Evolutionary conservation across 2,113 vertebrate species (phyloP).

Genomic region (Amblyornis subalaris): DNA sequence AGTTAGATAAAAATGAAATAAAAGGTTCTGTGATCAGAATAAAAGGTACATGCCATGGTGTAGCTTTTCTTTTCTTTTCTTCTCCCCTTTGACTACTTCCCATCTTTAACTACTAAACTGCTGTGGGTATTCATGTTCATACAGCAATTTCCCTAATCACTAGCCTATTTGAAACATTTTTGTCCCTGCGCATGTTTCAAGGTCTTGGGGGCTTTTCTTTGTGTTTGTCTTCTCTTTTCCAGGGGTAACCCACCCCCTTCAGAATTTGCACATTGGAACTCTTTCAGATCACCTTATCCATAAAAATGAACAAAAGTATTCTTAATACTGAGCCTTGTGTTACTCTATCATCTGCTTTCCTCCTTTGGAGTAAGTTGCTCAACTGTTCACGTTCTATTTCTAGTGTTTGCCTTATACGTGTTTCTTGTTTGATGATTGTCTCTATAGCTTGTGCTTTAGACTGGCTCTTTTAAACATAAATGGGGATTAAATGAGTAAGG

Average conservation of each 20-base stretch:
- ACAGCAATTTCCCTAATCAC: background rate
- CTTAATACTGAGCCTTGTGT: background rate
- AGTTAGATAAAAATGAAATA: background rate
- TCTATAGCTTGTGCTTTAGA: background rate
- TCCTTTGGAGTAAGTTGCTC: background rate
- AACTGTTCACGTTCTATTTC: background rate
- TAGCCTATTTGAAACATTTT: background rate
- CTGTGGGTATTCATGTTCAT: background rate
- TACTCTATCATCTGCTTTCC: background rate
- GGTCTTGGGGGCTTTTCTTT: background rate
- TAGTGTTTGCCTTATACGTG: background rate
- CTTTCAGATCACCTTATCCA: background rate
- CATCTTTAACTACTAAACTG: background rate
- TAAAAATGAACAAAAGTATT: background rate
- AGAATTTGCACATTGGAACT: background rate
- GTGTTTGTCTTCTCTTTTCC: background rate
- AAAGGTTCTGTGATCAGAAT: background rate
- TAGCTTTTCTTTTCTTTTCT: background rate
- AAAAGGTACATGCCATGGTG: background rate
- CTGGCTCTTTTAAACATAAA: background rate
- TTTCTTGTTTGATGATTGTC: background rate
- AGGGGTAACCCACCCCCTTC: fast-evolving
- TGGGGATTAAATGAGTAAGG: background rate
- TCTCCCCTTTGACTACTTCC: background rate
- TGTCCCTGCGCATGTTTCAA: background rate